These are phyloP conservation scores for Xestia c-nigrum DNA, from an alignment of 2,888 invertebrate species.

Conservation along the genomic window DNA sequence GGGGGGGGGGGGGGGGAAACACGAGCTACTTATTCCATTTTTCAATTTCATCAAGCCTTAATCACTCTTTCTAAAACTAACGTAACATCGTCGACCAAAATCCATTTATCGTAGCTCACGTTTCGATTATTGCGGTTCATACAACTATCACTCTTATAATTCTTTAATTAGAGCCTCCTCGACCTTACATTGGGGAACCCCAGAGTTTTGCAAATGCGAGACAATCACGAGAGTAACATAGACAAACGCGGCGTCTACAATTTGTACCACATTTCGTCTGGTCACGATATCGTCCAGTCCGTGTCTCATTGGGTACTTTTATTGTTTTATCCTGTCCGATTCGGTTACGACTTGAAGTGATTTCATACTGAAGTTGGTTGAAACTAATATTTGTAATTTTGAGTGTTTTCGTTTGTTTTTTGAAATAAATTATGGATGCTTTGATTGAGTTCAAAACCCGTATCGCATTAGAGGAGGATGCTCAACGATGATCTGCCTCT, in stretches of 20 bases:
- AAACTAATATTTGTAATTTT: too few species aligned
- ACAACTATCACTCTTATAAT: constrained; percentile 50
- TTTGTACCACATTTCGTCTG: constrained; percentile 70
- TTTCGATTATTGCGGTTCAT: constrained; percentile 43
- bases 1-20: too few species aligned
- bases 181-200: constrained; percentile 42
- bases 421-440: neutral
- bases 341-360: neutral
- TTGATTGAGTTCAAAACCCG: too few species aligned
- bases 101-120: constrained; percentile 50
- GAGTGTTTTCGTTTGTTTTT: neutral
- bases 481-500: too few species aligned
- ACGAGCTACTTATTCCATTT: neutral
- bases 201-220: constrained; percentile 34
- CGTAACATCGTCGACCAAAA: constrained; percentile 23
- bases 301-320: constrained; percentile 54
- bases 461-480: too few species aligned
- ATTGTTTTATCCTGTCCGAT: constrained; percentile 42
- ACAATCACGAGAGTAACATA: constrained; percentile 52
- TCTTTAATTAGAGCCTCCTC: constrained; percentile 48
- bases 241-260: constrained; percentile 68
- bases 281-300: constrained; percentile 71
- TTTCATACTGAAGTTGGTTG: neutral
- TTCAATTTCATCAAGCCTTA: constrained; percentile 1
- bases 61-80: constrained; percentile 15